Base-by-base conservation (phyloP, 2,797 vertebrate species). In the Sphaeramia orbicularis region DNA sequence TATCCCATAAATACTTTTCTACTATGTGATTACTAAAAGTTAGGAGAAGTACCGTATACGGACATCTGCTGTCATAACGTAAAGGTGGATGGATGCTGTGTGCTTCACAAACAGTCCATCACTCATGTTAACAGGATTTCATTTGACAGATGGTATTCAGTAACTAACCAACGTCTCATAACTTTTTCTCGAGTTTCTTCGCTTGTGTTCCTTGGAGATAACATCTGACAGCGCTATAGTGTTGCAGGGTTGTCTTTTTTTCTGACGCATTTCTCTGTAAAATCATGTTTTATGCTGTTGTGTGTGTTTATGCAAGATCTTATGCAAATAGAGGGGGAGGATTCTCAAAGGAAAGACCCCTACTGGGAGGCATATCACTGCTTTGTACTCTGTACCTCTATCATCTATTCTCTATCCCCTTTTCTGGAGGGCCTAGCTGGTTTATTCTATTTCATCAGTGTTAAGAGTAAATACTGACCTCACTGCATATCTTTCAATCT, bases 1-100 rank as follows among this genome's bases (percentile, higher is more conserved):
- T 67, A 36, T 14, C 21, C 36, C 27, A 43, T 49, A 3, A 32
- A 32, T 9, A 57, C 4, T 41, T 56, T 49, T 49, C 19, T 10
- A 37, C 12, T 4, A 47, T 40, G 11, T 56, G 13, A 15, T 13
- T 9, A 9, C 65, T 9, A 54, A 38, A 47, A 30, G 6, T 32
- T 16, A 8, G 41, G 12, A 57, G 2, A 14, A 4, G 6, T 45
- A 6, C 8, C 12, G 10, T n/a, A n/a, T n/a, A n/a, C n/a, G n/a
- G n/a, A n/a, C n/a, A n/a, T 14, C 8, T 2, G 4, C 12, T 4
- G 51, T 38, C 38, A 36, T 0, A 7, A 21, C 12, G 21, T n/a
- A n/a, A n/a, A n/a, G n/a, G n/a, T n/a, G n/a, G n/a, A n/a, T n/a
- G n/a, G n/a, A n/a, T n/a, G n/a, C n/a, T n/a, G n/a, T n/a, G n/a